phyloP scores from a whole-genome alignment of 2,888 invertebrate species.

The Drosophila gaucha region DNA sequence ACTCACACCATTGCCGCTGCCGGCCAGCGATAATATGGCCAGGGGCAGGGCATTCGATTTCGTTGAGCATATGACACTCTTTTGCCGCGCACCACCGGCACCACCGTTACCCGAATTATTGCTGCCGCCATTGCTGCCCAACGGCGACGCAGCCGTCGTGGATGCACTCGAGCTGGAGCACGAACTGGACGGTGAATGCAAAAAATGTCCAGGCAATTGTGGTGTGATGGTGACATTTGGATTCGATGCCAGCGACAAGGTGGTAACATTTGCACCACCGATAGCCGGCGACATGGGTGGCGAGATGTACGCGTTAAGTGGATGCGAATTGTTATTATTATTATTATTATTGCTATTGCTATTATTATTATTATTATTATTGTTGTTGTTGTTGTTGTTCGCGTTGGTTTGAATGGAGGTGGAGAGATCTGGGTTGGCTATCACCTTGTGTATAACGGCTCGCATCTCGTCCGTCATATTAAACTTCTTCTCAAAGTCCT shows the following conservation, averaged over 20 bases:
- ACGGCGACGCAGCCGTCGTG: conserved; percentile 68
- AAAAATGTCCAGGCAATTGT: conserved; percentile 76
- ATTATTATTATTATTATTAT: conserved; percentile 4
- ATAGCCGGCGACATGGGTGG: conserved; percentile 83
- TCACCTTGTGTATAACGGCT: conserved; percentile 83
- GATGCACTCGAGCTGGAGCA: conserved; percentile 74
- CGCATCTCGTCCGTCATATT: conserved; percentile 84
- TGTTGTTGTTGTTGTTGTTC: conserved; percentile 13
- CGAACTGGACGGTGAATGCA: conserved; percentile 71
- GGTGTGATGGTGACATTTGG: conserved; percentile 82
- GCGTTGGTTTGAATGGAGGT: conserved; percentile 83
- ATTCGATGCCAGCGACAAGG: conserved; percentile 81
- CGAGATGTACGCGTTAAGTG: conserved; percentile 82
- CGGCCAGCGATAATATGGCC: conserved; percentile 61
- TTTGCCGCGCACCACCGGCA: conserved; percentile 64
- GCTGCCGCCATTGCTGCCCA: conserved; percentile 33
- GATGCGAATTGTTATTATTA: conserved; percentile 29
- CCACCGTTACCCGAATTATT: conserved; percentile 11
- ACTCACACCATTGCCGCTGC: conserved; percentile 10
- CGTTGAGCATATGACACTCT: conserved; percentile 84
- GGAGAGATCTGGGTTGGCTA: conserved; percentile 83
- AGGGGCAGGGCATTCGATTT: conserved; percentile 72
- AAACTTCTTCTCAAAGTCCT: conserved; percentile 83
- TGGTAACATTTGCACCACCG: conserved; percentile 58
- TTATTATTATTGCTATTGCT: conserved; percentile 8